Evolutionary conservation across 2,113 vertebrate genomes (phyloP).

Genomic region (Bos javanicus): DNA sequence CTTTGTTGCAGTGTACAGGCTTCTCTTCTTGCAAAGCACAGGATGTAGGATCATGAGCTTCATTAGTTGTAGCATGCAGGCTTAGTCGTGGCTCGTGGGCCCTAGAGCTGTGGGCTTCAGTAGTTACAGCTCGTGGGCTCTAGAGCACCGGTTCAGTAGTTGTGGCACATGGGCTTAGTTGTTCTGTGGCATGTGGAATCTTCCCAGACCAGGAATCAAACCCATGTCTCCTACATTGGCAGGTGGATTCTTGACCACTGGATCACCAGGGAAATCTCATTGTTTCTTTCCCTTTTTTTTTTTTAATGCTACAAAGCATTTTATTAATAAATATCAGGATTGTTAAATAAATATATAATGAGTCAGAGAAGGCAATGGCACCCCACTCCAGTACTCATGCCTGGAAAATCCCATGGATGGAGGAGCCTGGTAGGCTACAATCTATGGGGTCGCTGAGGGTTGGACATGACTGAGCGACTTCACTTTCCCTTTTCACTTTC

Average conservation of each 20-base stretch:
- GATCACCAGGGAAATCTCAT: background rate
- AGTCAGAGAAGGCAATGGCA: background rate
- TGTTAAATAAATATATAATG: background rate
- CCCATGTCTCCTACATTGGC: background rate
- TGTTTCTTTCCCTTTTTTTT: background rate
- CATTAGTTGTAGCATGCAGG: background rate
- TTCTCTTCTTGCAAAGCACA: background rate
- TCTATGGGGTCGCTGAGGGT: no score
- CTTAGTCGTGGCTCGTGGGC: background rate
- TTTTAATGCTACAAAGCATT: background rate
- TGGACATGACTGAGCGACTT: no score
- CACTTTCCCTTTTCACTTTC: no score
- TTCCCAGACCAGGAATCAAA: background rate
- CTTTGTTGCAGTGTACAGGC: background rate
- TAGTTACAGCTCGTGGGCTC: background rate
- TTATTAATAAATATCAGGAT: background rate
- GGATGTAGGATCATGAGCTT: background rate
- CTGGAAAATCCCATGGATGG: no score
- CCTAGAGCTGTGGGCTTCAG: background rate
- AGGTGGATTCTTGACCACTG: background rate
- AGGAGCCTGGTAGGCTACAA: no score
- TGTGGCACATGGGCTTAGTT: background rate
- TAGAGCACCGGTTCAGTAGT: background rate
- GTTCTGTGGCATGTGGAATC: background rate
- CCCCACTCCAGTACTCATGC: no score